Base-by-base conservation (phyloP, 2,797 vertebrate species). In the Etheostoma nigrum region DNA sequence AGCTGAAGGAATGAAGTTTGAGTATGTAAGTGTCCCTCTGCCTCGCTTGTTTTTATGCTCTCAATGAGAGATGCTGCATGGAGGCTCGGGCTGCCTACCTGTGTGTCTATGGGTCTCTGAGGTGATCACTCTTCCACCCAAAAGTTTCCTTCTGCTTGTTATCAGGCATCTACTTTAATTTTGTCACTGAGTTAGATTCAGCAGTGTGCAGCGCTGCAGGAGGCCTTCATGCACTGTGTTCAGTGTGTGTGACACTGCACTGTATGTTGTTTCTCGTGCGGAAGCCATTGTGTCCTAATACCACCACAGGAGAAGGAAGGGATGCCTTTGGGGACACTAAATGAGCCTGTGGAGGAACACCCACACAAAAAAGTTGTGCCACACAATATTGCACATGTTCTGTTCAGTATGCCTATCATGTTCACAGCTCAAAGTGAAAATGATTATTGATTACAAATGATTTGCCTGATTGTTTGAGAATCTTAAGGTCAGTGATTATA, bases 11-110 rank as follows among this genome's bases (percentile, higher is more conserved):
- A 74, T 67, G 79, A 49, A 68, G 58, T 81, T 79, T 84, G 51
- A 68, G 48, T 72, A 25, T 66, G 19, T 23, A 77, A n/a, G 63
- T 4, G 23, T 54, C 57, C 45, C 73, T 83, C 76, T 73, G 51
- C 71, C 61, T 74, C 0, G 11, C 65, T 88, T 89, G 85, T 86
- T 88, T 84, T 84, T 73, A 76, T 84, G n/a, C 72, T 74, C 78
- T 89, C 72, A 67, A n/a, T 79, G 74, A 69, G 74, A 86, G 74
- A 83, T 84, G 76, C 85, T 77, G 66, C 79, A 63, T 72, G 67
- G 76, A 83, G 58, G 67, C 62, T 65, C 14, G 0, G 57, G 48
- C 67, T 61, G 64, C 9, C 66, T 76, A 59, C 15, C 51, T 75
- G 33, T 40, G 36, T 40, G 70, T 74, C 40, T 68, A 45, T 58